A percentile compares a stretch with the other conserved stretches of the same genome.
Conservation (phyloP, 2,797 vertebrate species). For the Gorsachius magnificus region DNA sequence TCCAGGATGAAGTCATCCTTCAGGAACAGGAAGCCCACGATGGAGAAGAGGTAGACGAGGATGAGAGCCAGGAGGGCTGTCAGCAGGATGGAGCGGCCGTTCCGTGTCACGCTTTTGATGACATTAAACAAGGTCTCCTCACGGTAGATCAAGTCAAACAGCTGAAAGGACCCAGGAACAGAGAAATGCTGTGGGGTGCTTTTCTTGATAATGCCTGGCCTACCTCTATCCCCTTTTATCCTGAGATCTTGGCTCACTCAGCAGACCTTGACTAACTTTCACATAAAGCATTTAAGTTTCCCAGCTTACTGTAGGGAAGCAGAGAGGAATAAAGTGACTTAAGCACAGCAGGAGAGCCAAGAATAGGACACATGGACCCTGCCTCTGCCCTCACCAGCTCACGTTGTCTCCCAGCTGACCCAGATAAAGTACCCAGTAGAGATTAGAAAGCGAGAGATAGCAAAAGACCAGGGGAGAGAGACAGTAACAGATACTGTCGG, state of each 20-base stretch:
- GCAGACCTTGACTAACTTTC: slow-evolving; percentile 9
- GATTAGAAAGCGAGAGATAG: slow-evolving; percentile 8
- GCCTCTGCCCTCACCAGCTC: slow-evolving; percentile 18
- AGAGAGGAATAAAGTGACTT: slow-evolving; percentile 26
- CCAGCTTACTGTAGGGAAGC: background rate
- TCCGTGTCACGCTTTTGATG: slow-evolving; percentile 96
- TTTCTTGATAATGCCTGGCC: background rate
- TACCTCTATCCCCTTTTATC: slow-evolving; percentile 22
- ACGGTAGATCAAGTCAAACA: slow-evolving; percentile 95
- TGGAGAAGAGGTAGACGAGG: slow-evolving; percentile 98
- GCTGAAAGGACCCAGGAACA: slow-evolving; percentile 72
- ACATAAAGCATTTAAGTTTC: slow-evolving; percentile 11
- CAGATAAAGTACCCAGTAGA: slow-evolving; percentile 15
- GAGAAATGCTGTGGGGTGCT: background rate
- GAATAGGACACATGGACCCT: slow-evolving; percentile 33
- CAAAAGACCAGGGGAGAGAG: background rate
- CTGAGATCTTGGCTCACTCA: background rate
- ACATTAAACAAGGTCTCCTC: slow-evolving; percentile 97
- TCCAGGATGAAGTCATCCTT: slow-evolving; percentile 97
- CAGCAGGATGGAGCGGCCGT: slow-evolving; percentile 95
- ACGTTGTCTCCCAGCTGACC: slow-evolving; percentile 45
- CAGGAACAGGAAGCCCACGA: slow-evolving; percentile 94
- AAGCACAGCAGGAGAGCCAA: slow-evolving; percentile 20
- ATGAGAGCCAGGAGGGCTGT: slow-evolving; percentile 97
- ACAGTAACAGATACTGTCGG: background rate